Base-by-base conservation (phyloP, 2,797 vertebrate species). In the Alfaro cultratus region DNA sequence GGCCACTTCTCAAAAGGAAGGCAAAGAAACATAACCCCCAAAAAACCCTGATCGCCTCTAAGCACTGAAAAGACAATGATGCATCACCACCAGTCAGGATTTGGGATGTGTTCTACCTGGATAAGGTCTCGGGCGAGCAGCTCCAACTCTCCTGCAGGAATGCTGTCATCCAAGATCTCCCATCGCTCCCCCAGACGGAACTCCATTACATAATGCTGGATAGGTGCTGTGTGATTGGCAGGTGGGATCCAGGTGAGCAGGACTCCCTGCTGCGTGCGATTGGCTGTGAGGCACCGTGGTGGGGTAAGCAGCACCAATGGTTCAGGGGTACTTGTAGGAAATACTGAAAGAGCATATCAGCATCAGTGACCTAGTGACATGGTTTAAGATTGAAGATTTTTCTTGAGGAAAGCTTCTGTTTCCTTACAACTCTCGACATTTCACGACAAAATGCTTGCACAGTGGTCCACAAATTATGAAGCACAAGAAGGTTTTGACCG, bases 191-290 rank as follows among this genome's bases (percentile, higher is more conserved):
- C 96, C 29, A 97, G 95, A n/a, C 97, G 96, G 60, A 97, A 97
- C 90, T 99, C 97, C 94, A 99, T 95, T 39, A 97, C 87, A 45
- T 98, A 98, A 77, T 96, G 97, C 72, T 97, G 96, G 88, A 97
- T 95, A 11, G 94, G 96, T 91, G 96, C 93, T 4, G 97, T 96
- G 93, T 96, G 91, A 88, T 96, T 96, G 82, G 95, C 96, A 1
- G 98, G 98, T 39, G 97, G 97, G 8, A 97, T 96, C 98, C 98
- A 99, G 71, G 93, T 95, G 88, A 99, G 95, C 88, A 99, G 95
- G 51, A 99, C 95, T 87, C 98, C 98, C 7, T 96, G 95, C 75
- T 93, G 90, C 5, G 97, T 99, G 95, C 96, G 96, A 86, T 98
- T 97, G 95, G 97, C 98, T 46, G 91, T 96, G 94, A 99, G 96